Conservation (phyloP, 2,888 invertebrate species). For the Agrotis exclamationis region DNA sequence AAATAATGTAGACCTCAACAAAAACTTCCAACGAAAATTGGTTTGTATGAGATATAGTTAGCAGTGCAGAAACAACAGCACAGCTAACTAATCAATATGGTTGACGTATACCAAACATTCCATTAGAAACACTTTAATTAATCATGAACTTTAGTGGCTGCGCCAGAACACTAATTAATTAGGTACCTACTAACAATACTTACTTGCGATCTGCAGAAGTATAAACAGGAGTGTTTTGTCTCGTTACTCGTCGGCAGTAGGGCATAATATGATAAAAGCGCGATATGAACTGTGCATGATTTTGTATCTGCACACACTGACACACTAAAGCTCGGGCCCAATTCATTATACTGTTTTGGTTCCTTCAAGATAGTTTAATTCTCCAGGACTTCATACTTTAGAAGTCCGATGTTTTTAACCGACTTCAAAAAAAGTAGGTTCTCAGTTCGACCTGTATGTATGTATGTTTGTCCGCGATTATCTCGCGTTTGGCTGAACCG, state of each 20-base stretch:
- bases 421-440: too few species aligned
- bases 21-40: too few species aligned
- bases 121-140: constrained; percentile 15
- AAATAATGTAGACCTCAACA: too few species aligned
- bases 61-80: constrained; percentile 1
- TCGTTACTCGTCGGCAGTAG: background rate
- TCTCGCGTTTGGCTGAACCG: too few species aligned
- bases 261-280: background rate
- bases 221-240: background rate
- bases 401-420: too few species aligned
- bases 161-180: constrained; percentile 31
- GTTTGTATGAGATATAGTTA: too few species aligned
- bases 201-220: background rate
- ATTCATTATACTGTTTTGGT: too few species aligned
- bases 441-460: too few species aligned
- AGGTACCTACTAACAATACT: constrained; percentile 8
- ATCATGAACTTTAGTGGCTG: constrained; percentile 17
- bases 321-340: background rate
- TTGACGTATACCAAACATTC: constrained; percentile 22
- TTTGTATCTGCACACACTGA: constrained; percentile 1
- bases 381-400: too few species aligned
- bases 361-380: too few species aligned
- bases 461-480: too few species aligned
- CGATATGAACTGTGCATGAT: background rate
- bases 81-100: constrained; percentile 10